These are phyloP conservation scores for Gopherus evgoodei DNA, from an alignment of 2,113 vertebrate genomes.

Conservation along the genomic window DNA sequence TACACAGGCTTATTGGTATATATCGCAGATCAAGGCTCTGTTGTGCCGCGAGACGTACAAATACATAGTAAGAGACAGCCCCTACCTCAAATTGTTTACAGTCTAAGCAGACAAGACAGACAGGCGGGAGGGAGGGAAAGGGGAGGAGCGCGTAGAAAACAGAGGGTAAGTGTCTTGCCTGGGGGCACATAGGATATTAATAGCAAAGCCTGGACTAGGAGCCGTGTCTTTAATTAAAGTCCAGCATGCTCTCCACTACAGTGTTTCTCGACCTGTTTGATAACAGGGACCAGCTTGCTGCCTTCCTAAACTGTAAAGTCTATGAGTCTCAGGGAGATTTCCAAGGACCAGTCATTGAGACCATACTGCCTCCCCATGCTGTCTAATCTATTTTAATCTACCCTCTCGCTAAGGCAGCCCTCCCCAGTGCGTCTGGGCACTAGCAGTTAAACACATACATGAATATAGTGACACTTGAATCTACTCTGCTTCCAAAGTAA, in stretches of 20 bases:
- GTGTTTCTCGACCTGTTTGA: too few relatives aligned
- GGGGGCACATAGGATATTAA: fast-evolving
- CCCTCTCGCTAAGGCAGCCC: neutral
- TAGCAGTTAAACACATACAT: fast-evolving
- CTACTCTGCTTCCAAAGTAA: neutral
- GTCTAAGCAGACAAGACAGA: neutral
- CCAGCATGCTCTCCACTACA: too few relatives aligned
- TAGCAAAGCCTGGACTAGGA: neutral
- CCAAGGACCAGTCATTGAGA: too few relatives aligned
- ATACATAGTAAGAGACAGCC: neutral
- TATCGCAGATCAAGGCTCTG: fast-evolving
- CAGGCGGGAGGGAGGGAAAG: too few relatives aligned
- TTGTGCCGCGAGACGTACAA: fast-evolving
- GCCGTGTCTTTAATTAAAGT: neutral
- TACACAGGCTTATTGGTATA: too few relatives aligned
- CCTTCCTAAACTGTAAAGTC: too few relatives aligned
- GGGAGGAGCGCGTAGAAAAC: neutral
- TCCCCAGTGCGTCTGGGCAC: fast-evolving
- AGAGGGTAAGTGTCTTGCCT: neutral
- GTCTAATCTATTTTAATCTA: too few relatives aligned
- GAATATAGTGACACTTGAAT: neutral
- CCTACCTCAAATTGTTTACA: neutral
- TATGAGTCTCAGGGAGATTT: too few relatives aligned
- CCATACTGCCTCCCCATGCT: neutral
- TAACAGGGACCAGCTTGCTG: too few relatives aligned